These are phyloP conservation scores for Eupithecia abbreviata DNA, from an alignment of 2,888 invertebrate genomes.

Conservation along the genomic window DNA sequence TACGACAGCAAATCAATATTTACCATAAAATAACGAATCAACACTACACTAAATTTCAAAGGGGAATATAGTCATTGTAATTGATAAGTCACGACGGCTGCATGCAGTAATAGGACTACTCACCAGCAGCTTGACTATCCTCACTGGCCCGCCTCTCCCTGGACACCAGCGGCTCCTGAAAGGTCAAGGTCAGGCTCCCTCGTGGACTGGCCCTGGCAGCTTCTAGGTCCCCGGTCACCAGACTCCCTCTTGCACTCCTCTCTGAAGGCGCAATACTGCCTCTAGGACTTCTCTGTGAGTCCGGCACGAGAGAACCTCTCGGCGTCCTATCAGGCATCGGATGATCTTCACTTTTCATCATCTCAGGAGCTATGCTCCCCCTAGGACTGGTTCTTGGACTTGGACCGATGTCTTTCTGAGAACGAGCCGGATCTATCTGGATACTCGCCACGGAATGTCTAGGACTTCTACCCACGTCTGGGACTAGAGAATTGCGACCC, in stretches of 20 bases:
- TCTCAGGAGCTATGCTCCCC: constrained; percentile 81
- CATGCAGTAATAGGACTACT: constrained; percentile 37
- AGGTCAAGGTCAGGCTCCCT: constrained; percentile 85
- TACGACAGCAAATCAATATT: neutral
- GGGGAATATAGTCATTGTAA: neutral
- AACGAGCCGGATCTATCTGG: constrained; percentile 73
- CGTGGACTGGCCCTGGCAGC: constrained; percentile 79
- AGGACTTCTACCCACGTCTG: constrained; percentile 84
- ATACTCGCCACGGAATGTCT: constrained; percentile 83
- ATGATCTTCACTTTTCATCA: constrained; percentile 67
- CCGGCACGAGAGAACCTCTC: constrained; percentile 84
- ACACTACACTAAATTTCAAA: neutral
- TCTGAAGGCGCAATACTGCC: constrained; percentile 85
- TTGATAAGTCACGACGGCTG: neutral
- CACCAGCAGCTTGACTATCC: constrained; percentile 82
- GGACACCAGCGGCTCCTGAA: constrained; percentile 84
- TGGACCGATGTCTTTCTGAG: constrained; percentile 74
- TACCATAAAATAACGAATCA: neutral
- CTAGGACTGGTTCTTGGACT: constrained; percentile 84
- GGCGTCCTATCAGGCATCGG: constrained; percentile 77
- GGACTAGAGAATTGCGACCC: constrained; percentile 84
- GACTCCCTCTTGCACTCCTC: constrained; percentile 74
- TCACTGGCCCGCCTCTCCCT: constrained; percentile 84
- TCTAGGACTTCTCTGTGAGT: constrained; percentile 84
- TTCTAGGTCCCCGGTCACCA: constrained; percentile 70